A percentile compares a stretch with the other conserved stretches of the same genome.
Conservation (phyloP, 2,113 vertebrate species). For the Dunckerocampus dactyliophorus region DNA sequence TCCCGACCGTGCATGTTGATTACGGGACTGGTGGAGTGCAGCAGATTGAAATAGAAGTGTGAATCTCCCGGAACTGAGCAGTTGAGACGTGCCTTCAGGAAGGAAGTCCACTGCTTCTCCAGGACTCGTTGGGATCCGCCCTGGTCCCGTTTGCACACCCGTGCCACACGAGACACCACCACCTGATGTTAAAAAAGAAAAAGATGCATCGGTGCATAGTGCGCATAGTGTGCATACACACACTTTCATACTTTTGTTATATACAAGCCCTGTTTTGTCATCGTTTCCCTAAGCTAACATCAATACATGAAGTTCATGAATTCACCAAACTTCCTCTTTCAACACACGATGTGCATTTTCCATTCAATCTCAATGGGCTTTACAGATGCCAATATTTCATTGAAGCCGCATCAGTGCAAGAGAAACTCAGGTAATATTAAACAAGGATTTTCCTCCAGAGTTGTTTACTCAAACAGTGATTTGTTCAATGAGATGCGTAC, state of each 20-base stretch:
- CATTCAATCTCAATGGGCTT: conserved; percentile 43
- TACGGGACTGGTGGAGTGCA: conserved; percentile 89
- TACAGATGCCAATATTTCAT: conserved; percentile 30
- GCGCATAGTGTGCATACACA: not conserved
- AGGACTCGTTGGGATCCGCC: conserved; percentile 90
- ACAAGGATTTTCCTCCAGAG: too few relatives aligned
- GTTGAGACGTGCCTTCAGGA: conserved; percentile 94
- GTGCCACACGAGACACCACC: conserved; percentile 88
- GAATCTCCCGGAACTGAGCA: conserved; percentile 93
- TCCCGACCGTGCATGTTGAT: conserved; percentile 86
- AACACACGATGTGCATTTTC: conserved; percentile 38
- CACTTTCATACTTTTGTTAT: conserved; percentile 25
- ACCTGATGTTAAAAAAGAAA: conserved; percentile 66
- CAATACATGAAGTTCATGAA: conserved; percentile 69
- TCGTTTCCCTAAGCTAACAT: conserved; percentile 26
- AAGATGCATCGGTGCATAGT: not conserved
- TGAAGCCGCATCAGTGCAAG: conserved; percentile 10
- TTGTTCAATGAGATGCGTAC: too few relatives aligned
- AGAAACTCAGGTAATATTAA: not conserved
- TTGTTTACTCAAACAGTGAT: too few relatives aligned
- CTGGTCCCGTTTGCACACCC: conserved; percentile 90
- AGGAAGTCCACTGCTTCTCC: conserved; percentile 97
- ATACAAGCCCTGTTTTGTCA: conserved; percentile 38
- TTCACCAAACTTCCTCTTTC: conserved; percentile 50
- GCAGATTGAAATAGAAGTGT: conserved; percentile 96